Base-by-base conservation (phyloP, 2,888 invertebrate genomes). In the Leptogaster cylindrica region DNA sequence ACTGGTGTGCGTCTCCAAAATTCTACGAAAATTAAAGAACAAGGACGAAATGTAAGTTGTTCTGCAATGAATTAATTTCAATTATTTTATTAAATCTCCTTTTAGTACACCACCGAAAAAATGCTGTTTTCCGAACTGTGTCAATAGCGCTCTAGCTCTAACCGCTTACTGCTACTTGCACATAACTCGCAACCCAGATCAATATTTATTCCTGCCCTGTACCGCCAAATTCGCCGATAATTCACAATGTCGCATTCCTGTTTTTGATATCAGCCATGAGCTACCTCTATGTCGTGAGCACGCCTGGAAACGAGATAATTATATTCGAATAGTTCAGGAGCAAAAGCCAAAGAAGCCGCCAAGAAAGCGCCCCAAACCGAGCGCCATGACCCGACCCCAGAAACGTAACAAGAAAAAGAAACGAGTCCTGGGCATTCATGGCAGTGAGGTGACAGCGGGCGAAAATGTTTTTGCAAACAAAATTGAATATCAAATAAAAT, bases 221-320 rank as follows among this genome's bases (percentile, higher is more conserved):
- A 90, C 91, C 69, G 91, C 90, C 69, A 90, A 91, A 79, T 89
- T 89, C 78, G 85, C 89, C 67, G 89, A 91, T 79, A 80, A 91
- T 75, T 88, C 89, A 28, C 90, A 90, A 77, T 92, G 92, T 79
- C 88, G 89, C 75, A 84, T 88, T 71, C 91, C 92, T 46, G 90
- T 91, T 52, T 89, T 91, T 74, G 91, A 92, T 81, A 85, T 90
- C 68, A 84, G 85, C 51, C 89, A 90, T 76, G 89, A 93, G 77
- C 84, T 93, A 77, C 93, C 95, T 50, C 84, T 95, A 5, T 96
- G 95, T 78, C 84, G 88, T 5, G 92, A 92, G 75, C 95, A 96
- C 80, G 90, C 91, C 1, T 87, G 90, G 81, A 91, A 92, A 79
- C 84, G 91, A 79, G 93, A 92, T 76, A 92, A 92, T 81, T 92